Percentiles rank a stretch among this genome's conserved stretches.
Conservation (phyloP, 2,113 vertebrate species). For the Strix aluco region DNA sequence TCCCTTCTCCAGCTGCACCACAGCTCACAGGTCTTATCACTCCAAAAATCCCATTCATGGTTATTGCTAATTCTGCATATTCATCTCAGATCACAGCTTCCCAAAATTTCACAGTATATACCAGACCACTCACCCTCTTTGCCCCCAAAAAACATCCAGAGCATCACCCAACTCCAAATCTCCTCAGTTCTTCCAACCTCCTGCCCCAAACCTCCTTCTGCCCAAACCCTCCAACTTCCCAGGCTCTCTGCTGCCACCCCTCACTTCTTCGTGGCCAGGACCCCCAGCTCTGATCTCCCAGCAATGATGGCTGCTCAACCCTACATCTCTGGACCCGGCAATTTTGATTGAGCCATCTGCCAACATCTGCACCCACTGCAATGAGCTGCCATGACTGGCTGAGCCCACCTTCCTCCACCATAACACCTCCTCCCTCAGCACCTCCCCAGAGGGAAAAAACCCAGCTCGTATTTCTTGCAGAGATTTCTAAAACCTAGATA, state of each 20-base stretch:
- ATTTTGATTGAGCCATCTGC: not conserved
- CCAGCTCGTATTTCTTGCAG: not conserved
- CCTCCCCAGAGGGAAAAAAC: not conserved
- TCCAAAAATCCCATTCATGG: not conserved
- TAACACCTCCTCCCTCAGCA: rapidly evolving
- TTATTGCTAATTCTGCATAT: not conserved
- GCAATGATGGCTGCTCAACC: not conserved
- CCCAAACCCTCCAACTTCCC: rapidly evolving
- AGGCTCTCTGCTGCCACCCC: not conserved
- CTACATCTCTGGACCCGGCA: not conserved
- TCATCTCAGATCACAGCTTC: not conserved
- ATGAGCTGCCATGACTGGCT: not conserved
- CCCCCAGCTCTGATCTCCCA: not conserved
- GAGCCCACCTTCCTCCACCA: not conserved
- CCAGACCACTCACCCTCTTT: not conserved
- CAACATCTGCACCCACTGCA: not conserved
- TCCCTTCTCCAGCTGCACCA: not conserved
- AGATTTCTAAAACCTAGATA: not conserved
- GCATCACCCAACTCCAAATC: rapidly evolving
- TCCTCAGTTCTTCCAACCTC: not conserved
- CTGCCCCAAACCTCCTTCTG: not conserved
- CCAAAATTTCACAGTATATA: not conserved
- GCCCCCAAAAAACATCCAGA: not conserved
- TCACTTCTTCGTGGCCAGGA: rapidly evolving
- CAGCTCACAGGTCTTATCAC: not conserved